Evolutionary conservation across 2,888 invertebrate genomes (phyloP).

Genomic region (Plagiodera versicolora): DNA sequence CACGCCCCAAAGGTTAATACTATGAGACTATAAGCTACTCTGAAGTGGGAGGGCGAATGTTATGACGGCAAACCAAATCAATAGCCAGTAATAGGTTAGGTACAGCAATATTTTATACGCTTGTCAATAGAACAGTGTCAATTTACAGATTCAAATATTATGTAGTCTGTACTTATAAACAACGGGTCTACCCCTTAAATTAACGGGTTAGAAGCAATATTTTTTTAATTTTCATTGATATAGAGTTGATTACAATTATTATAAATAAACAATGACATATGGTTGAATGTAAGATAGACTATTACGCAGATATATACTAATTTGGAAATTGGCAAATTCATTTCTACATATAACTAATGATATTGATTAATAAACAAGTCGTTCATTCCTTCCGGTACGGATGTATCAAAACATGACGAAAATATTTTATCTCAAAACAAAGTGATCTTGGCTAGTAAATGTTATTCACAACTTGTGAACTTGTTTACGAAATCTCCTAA

Average conservation of each 20-base stretch:
- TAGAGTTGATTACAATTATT: too few relatives aligned
- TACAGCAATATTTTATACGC: too few relatives aligned
- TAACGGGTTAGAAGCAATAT: too few relatives aligned
- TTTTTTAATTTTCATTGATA: too few relatives aligned
- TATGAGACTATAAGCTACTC: constrained; percentile 44
- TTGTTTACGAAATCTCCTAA: background rate
- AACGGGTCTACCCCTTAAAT: background rate
- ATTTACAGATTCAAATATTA: background rate
- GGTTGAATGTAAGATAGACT: too few relatives aligned
- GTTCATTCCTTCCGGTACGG: background rate
- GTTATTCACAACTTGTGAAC: background rate
- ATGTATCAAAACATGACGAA: background rate
- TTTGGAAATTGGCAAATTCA: too few relatives aligned
- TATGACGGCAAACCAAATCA: constrained; percentile 47
- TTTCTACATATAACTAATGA: too few relatives aligned
- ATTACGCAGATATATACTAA: too few relatives aligned
- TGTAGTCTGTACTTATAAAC: too few relatives aligned
- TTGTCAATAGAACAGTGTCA: constrained; percentile 28
- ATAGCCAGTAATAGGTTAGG: constrained; percentile 44
- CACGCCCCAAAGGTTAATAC: constrained; percentile 49
- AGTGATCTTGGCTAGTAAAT: background rate
- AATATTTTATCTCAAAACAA: background rate
- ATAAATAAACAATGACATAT: too few relatives aligned
- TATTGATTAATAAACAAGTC: too few relatives aligned
- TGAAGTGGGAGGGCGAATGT: constrained; percentile 45